Conservation (phyloP, 2,888 invertebrate species). For the Hemicrepidius hirtus region DNA sequence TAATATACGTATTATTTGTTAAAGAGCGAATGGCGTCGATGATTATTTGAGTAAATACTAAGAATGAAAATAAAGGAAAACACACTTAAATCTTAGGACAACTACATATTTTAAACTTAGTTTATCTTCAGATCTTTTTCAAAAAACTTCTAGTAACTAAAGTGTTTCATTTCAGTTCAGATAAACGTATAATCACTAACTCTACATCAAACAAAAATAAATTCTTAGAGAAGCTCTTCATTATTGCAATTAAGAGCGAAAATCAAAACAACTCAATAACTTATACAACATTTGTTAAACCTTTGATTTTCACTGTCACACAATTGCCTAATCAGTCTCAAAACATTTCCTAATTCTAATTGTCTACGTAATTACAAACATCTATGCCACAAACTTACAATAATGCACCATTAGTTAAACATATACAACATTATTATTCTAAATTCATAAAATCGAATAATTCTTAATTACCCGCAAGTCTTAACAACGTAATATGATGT, state of each 20-base stretch:
- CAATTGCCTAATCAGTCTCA: conserved; percentile 49
- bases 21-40: neutral
- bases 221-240: conserved; percentile 37
- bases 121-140: neutral
- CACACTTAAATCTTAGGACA: conserved; percentile 27
- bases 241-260: conserved; percentile 39
- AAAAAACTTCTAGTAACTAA: neutral
- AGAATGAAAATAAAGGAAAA: conserved; percentile 12
- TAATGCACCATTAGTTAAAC: conserved; percentile 55
- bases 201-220: conserved; percentile 40
- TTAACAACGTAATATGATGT: conserved; percentile 37
- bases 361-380: conserved; percentile 48
- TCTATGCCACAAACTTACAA: conserved; percentile 57
- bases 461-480: conserved; percentile 55
- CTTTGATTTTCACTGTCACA: conserved; percentile 38
- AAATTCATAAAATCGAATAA: conserved; percentile 55
- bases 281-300: conserved; percentile 28
- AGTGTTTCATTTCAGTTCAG: conserved; percentile 7
- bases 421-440: conserved; percentile 52
- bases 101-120: conserved; percentile 3
- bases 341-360: conserved; percentile 48
- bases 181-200: conserved; percentile 7
- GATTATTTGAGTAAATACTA: conserved; percentile 1
- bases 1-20: conserved; percentile 27
- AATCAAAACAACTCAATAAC: conserved; percentile 41